phyloP scores from a whole-genome alignment of 2,113 vertebrate species.

The Saguinus midas region DNA sequence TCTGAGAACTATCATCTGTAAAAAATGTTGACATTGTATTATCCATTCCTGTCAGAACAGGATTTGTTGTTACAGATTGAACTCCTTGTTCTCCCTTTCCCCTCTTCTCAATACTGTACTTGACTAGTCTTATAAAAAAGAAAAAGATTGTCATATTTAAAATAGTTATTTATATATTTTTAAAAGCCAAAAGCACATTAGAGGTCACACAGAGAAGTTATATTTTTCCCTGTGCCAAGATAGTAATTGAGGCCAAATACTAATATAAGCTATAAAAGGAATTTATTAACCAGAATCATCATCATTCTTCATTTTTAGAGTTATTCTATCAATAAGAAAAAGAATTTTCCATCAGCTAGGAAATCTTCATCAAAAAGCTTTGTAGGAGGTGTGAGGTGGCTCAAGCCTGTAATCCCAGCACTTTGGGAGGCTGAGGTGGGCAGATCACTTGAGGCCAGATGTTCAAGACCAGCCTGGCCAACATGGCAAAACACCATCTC shows the following conservation, averaged over 20 bases:
- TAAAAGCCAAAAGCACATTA: neutral
- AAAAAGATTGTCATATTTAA: neutral
- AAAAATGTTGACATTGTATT: neutral
- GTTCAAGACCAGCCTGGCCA: no score
- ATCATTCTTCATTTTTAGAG: neutral
- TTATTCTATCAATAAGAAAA: neutral
- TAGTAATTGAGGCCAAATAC: neutral
- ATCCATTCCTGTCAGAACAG: neutral
- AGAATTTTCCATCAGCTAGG: neutral
- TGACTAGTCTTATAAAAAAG: neutral
- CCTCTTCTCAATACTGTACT: neutral
- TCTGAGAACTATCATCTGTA: neutral
- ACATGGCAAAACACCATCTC: no score
- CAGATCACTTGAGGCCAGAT: no score
- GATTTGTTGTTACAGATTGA: neutral
- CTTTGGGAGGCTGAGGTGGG: no score
- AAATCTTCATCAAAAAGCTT: neutral
- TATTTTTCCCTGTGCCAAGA: neutral
- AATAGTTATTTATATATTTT: neutral
- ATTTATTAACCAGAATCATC: neutral
- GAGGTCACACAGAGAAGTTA: neutral
- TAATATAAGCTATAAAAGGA: neutral
- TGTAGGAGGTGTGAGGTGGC: neutral
- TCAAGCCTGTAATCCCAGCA: no score
- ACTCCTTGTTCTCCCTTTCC: neutral